These are phyloP conservation scores for Phengaris arion DNA, from an alignment of 2,888 invertebrate genomes.

Conservation along the genomic window DNA sequence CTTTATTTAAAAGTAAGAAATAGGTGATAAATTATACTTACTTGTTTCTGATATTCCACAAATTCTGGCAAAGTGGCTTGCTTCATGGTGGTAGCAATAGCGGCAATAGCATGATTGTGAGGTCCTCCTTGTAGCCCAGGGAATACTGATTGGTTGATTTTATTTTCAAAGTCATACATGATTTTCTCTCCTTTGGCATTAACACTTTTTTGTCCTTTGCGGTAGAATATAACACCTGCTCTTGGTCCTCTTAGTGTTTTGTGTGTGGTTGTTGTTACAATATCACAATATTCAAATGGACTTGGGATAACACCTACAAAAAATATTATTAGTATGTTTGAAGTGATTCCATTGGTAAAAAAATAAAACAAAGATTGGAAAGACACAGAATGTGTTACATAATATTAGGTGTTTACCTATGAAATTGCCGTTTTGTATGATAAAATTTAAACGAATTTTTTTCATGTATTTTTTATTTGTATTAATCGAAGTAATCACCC, in stretches of 20 bases:
- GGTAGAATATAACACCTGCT: conserved; percentile 94
- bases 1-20: not conserved
- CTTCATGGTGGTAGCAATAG: conserved; percentile 95
- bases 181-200: conserved; percentile 90
- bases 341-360: not conserved
- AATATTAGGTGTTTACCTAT: no score
- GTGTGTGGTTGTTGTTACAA: conserved; percentile 97
- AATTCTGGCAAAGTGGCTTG: conserved; percentile 91
- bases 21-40: conserved; percentile 41
- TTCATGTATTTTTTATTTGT: no score
- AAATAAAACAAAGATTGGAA: not conserved
- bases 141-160: conserved; percentile 94
- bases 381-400: no score
- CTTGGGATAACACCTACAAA: conserved; percentile 85
- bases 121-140: conserved; percentile 98
- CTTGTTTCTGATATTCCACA: conserved; percentile 90
- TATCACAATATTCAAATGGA: conserved; percentile 94
- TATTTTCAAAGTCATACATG: conserved; percentile 92
- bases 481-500: no score
- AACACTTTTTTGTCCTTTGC: conserved; percentile 90
- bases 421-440: no score
- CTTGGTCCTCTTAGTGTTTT: conserved; percentile 94
- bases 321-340: not conserved
- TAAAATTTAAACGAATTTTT: no score
- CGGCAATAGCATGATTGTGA: conserved; percentile 98